Conservation (phyloP, 2,113 vertebrate genomes). For the Ramphastos sulfuratus region DNA sequence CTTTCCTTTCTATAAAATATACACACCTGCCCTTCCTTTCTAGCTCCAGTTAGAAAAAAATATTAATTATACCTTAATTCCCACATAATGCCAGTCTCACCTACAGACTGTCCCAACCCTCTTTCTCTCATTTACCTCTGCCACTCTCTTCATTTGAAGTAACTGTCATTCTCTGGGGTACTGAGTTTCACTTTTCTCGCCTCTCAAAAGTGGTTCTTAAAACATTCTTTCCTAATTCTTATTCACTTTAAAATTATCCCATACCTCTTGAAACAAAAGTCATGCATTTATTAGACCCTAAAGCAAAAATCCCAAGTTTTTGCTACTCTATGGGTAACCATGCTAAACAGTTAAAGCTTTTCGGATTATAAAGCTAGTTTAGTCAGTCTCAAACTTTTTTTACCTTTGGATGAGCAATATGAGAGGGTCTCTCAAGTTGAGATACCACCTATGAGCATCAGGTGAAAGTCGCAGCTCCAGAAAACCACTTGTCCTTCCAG, state of each 20-base stretch:
- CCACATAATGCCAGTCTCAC: neutral
- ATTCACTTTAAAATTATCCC: neutral
- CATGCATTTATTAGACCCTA: neutral
- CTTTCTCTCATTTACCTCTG: neutral
- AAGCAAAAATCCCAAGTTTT: neutral
- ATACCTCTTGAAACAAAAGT: neutral
- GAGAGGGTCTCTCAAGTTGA: neutral
- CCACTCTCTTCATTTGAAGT: fast-evolving
- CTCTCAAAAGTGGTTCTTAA: neutral
- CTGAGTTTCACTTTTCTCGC: neutral
- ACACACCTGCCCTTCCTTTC: neutral
- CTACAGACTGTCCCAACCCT: neutral
- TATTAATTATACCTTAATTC: neutral
- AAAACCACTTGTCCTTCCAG: fast-evolving
- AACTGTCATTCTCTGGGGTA: neutral
- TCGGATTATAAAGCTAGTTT: neutral
- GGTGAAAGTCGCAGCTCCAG: neutral
- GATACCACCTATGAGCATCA: neutral
- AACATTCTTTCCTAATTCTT: neutral
- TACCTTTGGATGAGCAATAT: neutral
- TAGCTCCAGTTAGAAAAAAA: neutral
- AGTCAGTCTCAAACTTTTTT: neutral
- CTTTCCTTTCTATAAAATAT: neutral
- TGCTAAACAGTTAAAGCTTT: neutral
- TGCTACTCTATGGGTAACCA: neutral